Percentiles rank a stretch among this genome's conserved stretches.
Conservation (phyloP, 2,797 vertebrate genomes). For the Scolopax rusticola region DNA sequence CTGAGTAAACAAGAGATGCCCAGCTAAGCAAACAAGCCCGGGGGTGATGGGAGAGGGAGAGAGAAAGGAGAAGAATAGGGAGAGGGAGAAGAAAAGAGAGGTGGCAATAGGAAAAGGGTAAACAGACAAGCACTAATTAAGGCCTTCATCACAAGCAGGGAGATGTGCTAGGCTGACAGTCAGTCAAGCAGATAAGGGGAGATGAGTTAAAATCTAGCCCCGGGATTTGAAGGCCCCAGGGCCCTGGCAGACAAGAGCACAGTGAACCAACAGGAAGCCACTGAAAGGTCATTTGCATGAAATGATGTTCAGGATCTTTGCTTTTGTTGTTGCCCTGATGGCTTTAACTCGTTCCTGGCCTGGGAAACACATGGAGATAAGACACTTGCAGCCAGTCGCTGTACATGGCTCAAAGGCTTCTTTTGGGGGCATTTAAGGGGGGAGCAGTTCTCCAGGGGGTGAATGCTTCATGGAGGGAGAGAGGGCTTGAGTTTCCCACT, state of each 20-base stretch:
- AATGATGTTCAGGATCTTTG: conserved; percentile 89
- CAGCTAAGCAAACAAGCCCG: conserved; percentile 68
- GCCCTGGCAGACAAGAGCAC: conserved; percentile 93
- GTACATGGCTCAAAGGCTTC: background rate
- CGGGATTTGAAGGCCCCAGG: conserved; percentile 82
- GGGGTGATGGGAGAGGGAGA: conserved; percentile 26
- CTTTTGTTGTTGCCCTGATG: conserved; percentile 86
- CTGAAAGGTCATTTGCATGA: conserved; percentile 92
- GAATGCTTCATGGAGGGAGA: background rate
- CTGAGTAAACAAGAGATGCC: conserved; percentile 71
- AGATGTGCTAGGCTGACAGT: conserved; percentile 97
- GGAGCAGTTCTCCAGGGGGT: background rate
- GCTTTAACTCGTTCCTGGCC: conserved; percentile 65
- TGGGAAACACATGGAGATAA: background rate
- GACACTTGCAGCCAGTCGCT: background rate
- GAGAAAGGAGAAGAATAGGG: conserved; percentile 38
- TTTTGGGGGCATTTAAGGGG: background rate
- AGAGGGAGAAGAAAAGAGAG: conserved; percentile 73
- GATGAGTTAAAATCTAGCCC: conserved; percentile 92
- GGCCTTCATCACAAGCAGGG: conserved; percentile 88
- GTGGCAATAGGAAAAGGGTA: conserved; percentile 75
- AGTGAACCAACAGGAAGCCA: conserved; percentile 83
- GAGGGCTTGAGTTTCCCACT: background rate
- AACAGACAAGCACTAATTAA: conserved; percentile 91
- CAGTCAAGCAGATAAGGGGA: conserved; percentile 98